Evolutionary conservation across 1,140 invertebrate species (phyloP), one percentile per base, ranked within the genome.

Genomic region (Ladona fulva): DNA sequence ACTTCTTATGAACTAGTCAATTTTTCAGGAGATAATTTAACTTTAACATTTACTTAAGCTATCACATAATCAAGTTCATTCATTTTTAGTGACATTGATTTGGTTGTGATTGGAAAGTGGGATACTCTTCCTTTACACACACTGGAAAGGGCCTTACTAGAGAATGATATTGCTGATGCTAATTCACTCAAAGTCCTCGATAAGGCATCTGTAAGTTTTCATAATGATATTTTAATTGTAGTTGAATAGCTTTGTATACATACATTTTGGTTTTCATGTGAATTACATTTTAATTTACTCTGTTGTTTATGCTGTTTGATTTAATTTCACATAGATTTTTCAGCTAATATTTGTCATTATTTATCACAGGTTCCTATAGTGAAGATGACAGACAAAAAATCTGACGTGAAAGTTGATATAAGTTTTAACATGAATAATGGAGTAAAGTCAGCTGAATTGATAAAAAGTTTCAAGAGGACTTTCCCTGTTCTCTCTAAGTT

Each of bases 401-500:
- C 96, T 52, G 95, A 97, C 80, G 93, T 99, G 75, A 92, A 91
- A 85, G 95, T 98, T 80, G 97, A 99, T 87, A 99, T 99, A 83
- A 98, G 96, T 83, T 99, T 99, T 87, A 99, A 98, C 85, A 97
- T 97, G 94, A 94, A 90, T 83, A 97, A 95, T 86, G 96, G 96
- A 59, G 93, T 97, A 19, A 95, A 95, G 87, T 97, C 96, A 82
- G 97, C 96, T 1, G 93, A 97, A 85, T 90, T 99, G 75, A 99
- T 99, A 78, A 97, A 96, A 84, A 90, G 92, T 78, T 95, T 90
- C 82, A 93, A 94, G 81, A 85, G 85, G 73, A 89, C 89, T 78
- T 99, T 92, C 88, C 96, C 96, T 25, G 92, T 93, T 77, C 87
- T 99, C 79, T 91, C 94, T 25, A 97, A 97, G 83, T 88, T 99